Percentiles rank a stretch among this genome's conserved stretches.
Evolutionary conservation across 2,113 vertebrate species (phyloP).

Genomic region (Antigone vipio): DNA sequence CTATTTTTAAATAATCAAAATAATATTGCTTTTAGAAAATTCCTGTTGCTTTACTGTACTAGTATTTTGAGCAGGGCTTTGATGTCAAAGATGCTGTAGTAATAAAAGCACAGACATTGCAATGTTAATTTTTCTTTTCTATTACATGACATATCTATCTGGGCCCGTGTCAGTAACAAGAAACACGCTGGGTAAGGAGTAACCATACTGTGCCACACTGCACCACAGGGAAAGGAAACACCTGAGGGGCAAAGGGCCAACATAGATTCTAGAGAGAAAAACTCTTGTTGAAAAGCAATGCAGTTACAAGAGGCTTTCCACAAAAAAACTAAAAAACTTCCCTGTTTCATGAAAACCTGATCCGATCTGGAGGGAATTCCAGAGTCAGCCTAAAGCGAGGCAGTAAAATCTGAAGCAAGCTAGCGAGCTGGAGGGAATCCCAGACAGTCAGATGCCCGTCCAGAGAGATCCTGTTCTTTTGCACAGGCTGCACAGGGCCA

Average conservation of each 20-base stretch:
- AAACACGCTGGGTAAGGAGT: neutral
- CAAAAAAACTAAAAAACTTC: neutral
- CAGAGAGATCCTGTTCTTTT: neutral
- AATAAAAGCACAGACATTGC: neutral
- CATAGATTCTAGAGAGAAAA: neutral
- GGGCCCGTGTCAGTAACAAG: neutral
- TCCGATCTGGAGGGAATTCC: neutral
- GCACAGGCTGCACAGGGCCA: neutral
- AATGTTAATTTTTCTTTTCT: neutral
- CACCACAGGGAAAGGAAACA: neutral
- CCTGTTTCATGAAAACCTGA: neutral
- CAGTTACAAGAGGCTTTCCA: neutral
- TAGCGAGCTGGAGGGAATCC: neutral
- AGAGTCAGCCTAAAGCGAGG: neutral
- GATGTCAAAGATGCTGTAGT: neutral
- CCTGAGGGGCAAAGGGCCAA: neutral
- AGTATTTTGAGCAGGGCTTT: neutral
- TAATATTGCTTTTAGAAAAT: neutral
- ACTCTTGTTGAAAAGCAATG: neutral
- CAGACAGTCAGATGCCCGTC: neutral
- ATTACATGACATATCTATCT: neutral
- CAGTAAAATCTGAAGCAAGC: neutral
- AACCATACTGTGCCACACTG: neutral
- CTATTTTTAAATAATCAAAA: constrained; percentile 32
- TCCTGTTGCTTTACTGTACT: neutral